Evolutionary conservation across 2,113 vertebrate genomes (phyloP).

Genomic region (Sus scrofa): T2T-Sscrofa CM000827.6:48033001-48033500

Average conservation of each 20-base stretch:
- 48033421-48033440: conserved; percentile 71
- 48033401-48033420: conserved; percentile 71
- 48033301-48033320: conserved; percentile 70
- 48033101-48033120: background rate
- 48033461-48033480: conserved; percentile 81
- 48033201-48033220: background rate
- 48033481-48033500: conserved; percentile 61
- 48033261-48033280: conserved; percentile 26
- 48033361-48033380: conserved; percentile 77
- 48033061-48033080: background rate
- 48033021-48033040: background rate
- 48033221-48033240: background rate
- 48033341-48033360: conserved; percentile 82
- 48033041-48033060: background rate
- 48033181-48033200: background rate
- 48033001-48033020: background rate
- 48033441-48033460: conserved; percentile 84
- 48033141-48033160: background rate
- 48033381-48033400: conserved; percentile 81
- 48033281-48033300: conserved; percentile 52
- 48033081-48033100: background rate
- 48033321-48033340: conserved; percentile 78
- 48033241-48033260: conserved; percentile 38
- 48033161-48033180: conserved; percentile 7
- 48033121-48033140: background rate